Evolutionary conservation across 2,113 vertebrate species (phyloP).

Genomic region (Laticauda laticaudata): DNA sequence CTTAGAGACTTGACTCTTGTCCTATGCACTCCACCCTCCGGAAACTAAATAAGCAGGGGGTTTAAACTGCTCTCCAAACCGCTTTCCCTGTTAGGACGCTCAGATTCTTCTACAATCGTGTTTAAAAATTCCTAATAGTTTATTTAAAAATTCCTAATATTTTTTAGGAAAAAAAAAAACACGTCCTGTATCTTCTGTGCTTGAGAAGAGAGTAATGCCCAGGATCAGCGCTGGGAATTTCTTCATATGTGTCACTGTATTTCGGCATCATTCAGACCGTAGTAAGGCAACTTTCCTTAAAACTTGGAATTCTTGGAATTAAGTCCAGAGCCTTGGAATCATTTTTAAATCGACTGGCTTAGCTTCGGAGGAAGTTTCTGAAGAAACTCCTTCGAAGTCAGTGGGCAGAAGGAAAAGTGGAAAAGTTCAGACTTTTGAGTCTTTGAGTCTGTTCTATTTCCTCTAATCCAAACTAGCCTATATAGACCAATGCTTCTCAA

Average conservation of each 20-base stretch:
- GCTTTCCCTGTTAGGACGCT: neutral
- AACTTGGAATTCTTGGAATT: neutral
- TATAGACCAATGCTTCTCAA: neutral
- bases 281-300: neutral
- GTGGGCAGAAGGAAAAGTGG: neutral
- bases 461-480: neutral
- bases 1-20: neutral
- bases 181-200: neutral
- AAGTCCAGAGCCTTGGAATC: neutral
- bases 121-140: neutral
- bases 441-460: neutral
- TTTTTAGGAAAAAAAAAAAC: too few species aligned
- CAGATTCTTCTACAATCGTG: neutral
- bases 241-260: neutral
- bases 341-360: neutral
- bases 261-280: neutral
- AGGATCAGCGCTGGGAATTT: neutral
- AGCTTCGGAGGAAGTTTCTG: neutral
- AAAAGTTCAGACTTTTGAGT: neutral
- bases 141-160: neutral
- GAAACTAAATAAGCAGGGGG: neutral
- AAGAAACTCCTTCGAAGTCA: neutral
- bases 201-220: neutral
- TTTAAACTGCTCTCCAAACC: neutral
- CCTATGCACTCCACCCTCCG: neutral